Evolutionary conservation across 1,140 invertebrate species (phyloP), one percentile per base, ranked within the genome.

Genomic region (Scaptomyza graminum): DNA sequence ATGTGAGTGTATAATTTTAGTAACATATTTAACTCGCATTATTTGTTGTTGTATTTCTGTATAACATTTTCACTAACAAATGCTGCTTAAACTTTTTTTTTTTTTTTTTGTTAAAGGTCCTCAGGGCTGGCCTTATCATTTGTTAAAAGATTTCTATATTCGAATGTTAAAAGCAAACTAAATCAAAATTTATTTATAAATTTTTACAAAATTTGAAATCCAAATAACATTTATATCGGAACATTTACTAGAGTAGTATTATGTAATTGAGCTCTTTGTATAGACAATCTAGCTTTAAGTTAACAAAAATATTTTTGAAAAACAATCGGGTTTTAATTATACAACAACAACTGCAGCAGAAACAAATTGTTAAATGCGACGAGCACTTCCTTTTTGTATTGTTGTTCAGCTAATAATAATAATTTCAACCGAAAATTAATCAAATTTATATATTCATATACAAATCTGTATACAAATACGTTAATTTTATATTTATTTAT

Each of bases 401-500:
- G 79, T 83, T 74, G 79, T 83, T 74, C 62, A 61, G 59, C 72
- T 43, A 70, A 81, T 87, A 70, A 72, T 43, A 70, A 81, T 87
- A 70, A 72, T 87, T 85, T 81, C 66, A 8, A 64, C 69, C n/a
- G n/a, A n/a, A 67, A 66, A 77, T 87, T 87, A 69, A 81, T 77
- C 69, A 85, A 85, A 74, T 64, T 81, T 73, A 73, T 77, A 74
- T 64, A 67, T 72, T 87, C 4, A 69, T 56, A 74, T 72, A 73
- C 74, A 74, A 61, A 69, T 72, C 64, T 67, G 76, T 67, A 82
- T 74, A 62, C 55, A 61, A 59, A 75, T 69, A 73, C 62, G 75
- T 82, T 84, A 64, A 72, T 81, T 81, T 87, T 85, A 67, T 84
- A 87, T 80, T 85, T 75, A 79, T 82, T 59, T 66, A 76, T 79